Evolutionary conservation across 1,140 invertebrate species (phyloP).

Genomic region (Heliothis virescens): DNA sequence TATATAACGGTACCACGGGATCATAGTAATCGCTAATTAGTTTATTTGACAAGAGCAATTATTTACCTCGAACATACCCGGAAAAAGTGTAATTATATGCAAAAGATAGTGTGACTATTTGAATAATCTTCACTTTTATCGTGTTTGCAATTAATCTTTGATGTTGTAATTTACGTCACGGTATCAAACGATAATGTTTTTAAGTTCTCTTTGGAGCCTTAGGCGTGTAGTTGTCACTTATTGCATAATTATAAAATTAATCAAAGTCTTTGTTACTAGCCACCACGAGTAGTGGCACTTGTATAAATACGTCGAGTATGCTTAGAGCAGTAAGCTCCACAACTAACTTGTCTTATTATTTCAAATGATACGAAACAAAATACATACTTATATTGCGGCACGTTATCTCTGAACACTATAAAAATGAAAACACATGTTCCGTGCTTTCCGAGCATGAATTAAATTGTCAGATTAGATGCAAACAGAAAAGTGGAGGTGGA

Average conservation of each 20-base stretch:
- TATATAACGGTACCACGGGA: constrained; percentile 38
- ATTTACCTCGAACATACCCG: neutral
- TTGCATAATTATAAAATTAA: neutral
- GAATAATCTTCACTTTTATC: constrained; percentile 32
- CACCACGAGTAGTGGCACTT: no score
- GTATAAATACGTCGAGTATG: no score
- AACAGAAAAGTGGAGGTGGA: neutral
- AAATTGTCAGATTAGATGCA: neutral
- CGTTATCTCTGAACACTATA: no score
- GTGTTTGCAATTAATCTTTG: constrained; percentile 27
- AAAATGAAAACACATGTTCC: neutral
- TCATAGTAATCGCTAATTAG: constrained; percentile 34
- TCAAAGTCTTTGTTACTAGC: neutral
- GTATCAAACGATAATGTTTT: neutral
- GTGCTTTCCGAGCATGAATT: neutral
- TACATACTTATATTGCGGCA: no score
- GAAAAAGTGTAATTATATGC: constrained; percentile 1
- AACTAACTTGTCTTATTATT: no score
- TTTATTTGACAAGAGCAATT: constrained; percentile 41
- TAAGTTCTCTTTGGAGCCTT: neutral
- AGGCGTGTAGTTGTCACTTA: neutral
- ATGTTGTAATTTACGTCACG: neutral
- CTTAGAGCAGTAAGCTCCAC: no score
- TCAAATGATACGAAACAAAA: no score
- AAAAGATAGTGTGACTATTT: constrained; percentile 37